phyloP scores from a whole-genome alignment of 2,797 vertebrate genomes.

The Tarsius wallacei region DNA sequence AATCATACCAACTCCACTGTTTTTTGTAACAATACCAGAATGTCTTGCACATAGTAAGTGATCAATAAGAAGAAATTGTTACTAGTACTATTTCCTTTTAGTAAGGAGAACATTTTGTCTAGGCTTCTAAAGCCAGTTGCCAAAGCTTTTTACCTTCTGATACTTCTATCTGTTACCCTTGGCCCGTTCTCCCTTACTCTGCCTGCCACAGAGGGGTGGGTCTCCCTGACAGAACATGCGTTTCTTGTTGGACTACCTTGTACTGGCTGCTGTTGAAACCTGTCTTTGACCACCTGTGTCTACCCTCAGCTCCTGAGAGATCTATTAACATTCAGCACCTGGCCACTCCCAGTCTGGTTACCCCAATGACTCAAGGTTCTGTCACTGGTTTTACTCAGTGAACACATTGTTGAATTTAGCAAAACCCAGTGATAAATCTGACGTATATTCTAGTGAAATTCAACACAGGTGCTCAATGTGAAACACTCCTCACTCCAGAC shows the following conservation, averaged over 20 bases:
- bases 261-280: conserved; percentile 16
- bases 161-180: background rate
- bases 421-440: conserved; percentile 3
- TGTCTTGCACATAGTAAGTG: background rate
- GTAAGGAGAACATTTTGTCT: background rate
- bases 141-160: background rate
- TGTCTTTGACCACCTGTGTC: background rate
- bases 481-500: background rate
- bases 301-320: background rate
- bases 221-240: background rate
- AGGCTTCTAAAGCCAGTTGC: background rate
- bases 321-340: background rate
- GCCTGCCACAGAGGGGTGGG: background rate
- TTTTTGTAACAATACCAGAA: background rate
- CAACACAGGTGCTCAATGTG: background rate
- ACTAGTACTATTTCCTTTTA: background rate
- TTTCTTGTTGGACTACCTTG: background rate
- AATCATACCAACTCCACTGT: background rate
- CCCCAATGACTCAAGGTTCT: background rate
- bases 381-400: conserved; percentile 60
- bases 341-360: conserved; percentile 39
- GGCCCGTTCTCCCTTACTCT: too few relatives aligned
- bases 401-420: conserved; percentile 57
- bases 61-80: background rate
- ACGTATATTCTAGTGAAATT: conserved; percentile 21